Percentiles rank a stretch among this genome's conserved stretches.
phyloP scores from a whole-genome alignment of 1,140 invertebrate genomes.

The Drosophila mauritiana region DNA sequence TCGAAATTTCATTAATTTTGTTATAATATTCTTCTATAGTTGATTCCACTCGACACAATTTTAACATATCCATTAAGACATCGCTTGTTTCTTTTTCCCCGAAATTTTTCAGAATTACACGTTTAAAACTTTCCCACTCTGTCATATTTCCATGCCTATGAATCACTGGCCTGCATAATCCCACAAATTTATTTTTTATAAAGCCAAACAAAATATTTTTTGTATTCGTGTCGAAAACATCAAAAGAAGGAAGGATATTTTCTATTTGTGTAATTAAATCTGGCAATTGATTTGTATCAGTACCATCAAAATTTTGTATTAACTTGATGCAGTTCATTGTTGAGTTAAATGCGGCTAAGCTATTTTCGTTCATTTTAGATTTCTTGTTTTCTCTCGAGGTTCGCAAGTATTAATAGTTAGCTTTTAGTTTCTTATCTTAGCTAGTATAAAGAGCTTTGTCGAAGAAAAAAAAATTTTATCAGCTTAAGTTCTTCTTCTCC shows the following conservation, averaged over 20 bases:
- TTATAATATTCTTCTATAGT: too few species aligned
- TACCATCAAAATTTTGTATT: conserved; percentile 28
- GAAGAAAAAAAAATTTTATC: neutral
- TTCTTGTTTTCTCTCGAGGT: too few species aligned
- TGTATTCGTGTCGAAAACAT: conserved; percentile 11
- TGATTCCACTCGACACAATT: too few species aligned
- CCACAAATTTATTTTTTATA: conserved; percentile 8
- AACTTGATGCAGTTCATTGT: conserved; percentile 34
- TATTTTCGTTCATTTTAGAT: conserved; percentile 11
- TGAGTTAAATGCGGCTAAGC: conserved; percentile 25
- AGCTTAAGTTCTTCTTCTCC: neutral
- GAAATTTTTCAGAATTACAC: too few species aligned
- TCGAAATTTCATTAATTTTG: too few species aligned
- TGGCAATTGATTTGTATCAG: conserved; percentile 11
- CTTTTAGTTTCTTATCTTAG: neutral
- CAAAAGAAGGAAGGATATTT: conserved; percentile 8
- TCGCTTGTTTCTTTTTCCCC: too few species aligned
- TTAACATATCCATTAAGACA: too few species aligned
- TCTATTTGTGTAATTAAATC: conserved; percentile 30
- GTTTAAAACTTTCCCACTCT: too few species aligned
- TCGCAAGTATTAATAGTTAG: too few species aligned
- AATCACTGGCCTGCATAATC: too few species aligned
- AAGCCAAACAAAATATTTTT: conserved; percentile 9
- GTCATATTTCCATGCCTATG: too few species aligned
- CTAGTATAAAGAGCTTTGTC: conserved; percentile 4